Conservation (phyloP, 2,113 vertebrate genomes). For the Rhinopomastus cyanomelas region DNA sequence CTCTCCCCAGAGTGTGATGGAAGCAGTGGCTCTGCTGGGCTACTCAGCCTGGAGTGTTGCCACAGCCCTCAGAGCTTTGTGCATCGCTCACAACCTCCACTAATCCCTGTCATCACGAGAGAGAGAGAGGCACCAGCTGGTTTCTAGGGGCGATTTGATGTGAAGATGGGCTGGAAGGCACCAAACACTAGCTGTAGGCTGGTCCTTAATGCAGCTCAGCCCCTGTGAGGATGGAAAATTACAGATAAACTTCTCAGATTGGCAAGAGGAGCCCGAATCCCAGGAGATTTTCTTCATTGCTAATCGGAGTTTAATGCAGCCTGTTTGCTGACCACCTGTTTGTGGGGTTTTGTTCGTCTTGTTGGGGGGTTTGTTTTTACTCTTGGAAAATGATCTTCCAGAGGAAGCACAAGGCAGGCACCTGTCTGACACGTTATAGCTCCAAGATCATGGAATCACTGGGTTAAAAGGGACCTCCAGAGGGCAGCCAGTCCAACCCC, state of each 20-base stretch:
- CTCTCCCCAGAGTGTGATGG: not conserved
- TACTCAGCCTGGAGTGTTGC: not conserved
- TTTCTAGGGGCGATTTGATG: not conserved
- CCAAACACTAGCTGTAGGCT: not conserved
- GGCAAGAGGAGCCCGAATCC: slow-evolving; percentile 16
- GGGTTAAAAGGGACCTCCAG: no score
- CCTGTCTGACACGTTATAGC: no score
- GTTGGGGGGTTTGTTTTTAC: no score
- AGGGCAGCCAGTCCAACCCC: no score
- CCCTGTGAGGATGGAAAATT: not conserved
- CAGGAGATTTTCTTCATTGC: not conserved
- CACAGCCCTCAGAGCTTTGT: not conserved
- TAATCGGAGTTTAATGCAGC: not conserved
- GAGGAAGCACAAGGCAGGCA: no score
- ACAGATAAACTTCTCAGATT: not conserved
- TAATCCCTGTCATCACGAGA: not conserved
- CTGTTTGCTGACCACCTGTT: not conserved
- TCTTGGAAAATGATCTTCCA: no score
- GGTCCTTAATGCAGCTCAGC: not conserved
- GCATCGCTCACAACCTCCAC: not conserved
- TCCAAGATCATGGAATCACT: no score
- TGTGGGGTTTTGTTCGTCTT: not conserved
- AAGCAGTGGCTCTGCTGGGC: not conserved
- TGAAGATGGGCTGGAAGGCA: not conserved
- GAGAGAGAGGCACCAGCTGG: not conserved